phyloP scores from a whole-genome alignment of 2,113 vertebrate species.

The Ptyas mucosa region DNA sequence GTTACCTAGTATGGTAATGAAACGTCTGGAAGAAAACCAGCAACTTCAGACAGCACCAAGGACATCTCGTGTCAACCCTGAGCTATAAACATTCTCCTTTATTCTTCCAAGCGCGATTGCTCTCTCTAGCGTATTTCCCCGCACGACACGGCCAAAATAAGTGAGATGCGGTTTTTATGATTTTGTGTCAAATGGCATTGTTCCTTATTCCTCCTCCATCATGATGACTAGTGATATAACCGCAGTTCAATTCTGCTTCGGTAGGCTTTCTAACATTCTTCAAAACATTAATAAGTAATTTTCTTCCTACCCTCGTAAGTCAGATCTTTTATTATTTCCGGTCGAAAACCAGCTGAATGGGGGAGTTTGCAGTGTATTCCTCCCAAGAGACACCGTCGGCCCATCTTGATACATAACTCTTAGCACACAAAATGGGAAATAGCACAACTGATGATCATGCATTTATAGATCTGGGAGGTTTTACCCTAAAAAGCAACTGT shows the following conservation, averaged over 20 bases:
- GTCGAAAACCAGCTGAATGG: slow-evolving; percentile 24
- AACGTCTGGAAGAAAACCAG: too few relatives aligned
- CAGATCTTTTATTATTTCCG: not conserved
- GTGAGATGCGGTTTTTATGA: not conserved
- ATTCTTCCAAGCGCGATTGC: too few relatives aligned
- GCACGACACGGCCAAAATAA: not conserved
- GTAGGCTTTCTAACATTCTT: not conserved
- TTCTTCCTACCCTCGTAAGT: not conserved
- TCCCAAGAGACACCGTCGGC: slow-evolving; percentile 46
- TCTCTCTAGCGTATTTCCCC: too few relatives aligned
- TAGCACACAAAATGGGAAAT: slow-evolving; percentile 35
- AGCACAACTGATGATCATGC: slow-evolving; percentile 45
- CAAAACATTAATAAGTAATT: not conserved
- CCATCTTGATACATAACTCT: slow-evolving; percentile 58
- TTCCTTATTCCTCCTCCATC: not conserved
- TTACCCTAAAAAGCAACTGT: slow-evolving; percentile 31
- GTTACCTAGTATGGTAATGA: too few relatives aligned
- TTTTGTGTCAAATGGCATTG: not conserved
- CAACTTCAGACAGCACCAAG: too few relatives aligned
- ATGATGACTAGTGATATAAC: not conserved
- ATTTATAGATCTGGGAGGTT: slow-evolving; percentile 36
- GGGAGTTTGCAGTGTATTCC: slow-evolving; percentile 36
- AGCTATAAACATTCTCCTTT: too few relatives aligned
- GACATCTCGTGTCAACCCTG: too few relatives aligned
- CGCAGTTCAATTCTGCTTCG: too few relatives aligned